Conservation (phyloP, 2,113 vertebrate species). For the Archocentrus centrarchus region DNA sequence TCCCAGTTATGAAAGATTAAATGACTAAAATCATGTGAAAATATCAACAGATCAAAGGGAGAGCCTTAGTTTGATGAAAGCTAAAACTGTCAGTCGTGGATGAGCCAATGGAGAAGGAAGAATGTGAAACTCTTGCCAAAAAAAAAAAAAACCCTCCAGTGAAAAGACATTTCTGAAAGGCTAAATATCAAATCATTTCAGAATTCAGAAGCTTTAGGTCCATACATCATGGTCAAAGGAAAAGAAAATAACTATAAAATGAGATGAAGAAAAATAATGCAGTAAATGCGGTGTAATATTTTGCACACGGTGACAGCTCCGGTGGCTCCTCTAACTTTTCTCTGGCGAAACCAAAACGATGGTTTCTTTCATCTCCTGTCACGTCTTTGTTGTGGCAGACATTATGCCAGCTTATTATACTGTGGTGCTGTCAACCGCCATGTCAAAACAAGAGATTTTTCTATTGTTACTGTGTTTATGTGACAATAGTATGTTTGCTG, state of each 20-base stretch:
- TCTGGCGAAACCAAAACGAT: not conserved
- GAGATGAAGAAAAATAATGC: not conserved
- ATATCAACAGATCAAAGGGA: slow-evolving; percentile 71
- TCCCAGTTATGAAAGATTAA: slow-evolving; percentile 59
- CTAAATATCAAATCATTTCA: slow-evolving; percentile 36
- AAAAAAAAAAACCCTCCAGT: not conserved
- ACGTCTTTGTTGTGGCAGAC: slow-evolving; percentile 40
- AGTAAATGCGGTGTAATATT: slow-evolving; percentile 1
- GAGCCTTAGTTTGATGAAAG: slow-evolving; percentile 62
- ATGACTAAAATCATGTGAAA: slow-evolving; percentile 59
- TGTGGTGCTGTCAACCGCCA: not conserved
- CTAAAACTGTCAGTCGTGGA: slow-evolving; percentile 65
- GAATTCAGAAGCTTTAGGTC: slow-evolving; percentile 10
- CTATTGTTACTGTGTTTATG: not conserved
- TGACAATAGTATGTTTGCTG: not conserved
- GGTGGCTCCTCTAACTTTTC: not conserved
- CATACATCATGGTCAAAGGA: slow-evolving; percentile 15
- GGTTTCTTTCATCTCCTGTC: slow-evolving; percentile 46
- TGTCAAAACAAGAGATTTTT: slow-evolving; percentile 8
- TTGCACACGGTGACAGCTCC: not conserved
- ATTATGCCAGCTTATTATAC: slow-evolving; percentile 6
- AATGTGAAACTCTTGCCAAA: slow-evolving; percentile 66
- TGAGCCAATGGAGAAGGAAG: slow-evolving; percentile 70
- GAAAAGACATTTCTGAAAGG: slow-evolving; percentile 45
- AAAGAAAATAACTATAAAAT: not conserved